phyloP scores from a whole-genome alignment of 2,888 invertebrate genomes.

The Cryptocephalus primarius region DNA sequence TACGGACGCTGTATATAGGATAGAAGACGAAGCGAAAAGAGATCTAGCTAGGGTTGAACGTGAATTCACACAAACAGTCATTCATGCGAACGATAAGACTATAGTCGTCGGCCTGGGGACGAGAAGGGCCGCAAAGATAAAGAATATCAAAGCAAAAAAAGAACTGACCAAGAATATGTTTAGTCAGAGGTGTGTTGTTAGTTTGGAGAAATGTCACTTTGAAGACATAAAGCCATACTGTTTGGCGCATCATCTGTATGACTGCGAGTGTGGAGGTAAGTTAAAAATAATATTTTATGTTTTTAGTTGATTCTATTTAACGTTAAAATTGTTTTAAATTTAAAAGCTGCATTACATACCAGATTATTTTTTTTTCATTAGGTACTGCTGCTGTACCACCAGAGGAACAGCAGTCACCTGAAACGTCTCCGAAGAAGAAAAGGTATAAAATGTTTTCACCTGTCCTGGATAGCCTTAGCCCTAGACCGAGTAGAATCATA shows the following conservation, averaged over 20 bases:
- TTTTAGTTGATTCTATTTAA: too few species aligned
- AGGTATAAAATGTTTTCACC: too few species aligned
- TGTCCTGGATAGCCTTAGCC: too few species aligned
- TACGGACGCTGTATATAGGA: constrained; percentile 26
- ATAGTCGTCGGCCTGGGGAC: constrained; percentile 48
- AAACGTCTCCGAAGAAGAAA: too few species aligned
- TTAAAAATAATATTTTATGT: too few species aligned
- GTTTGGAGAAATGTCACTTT: constrained; percentile 14
- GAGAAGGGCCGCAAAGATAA: constrained; percentile 43
- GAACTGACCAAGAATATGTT: constrained; percentile 15
- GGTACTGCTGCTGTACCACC: too few species aligned
- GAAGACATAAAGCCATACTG: constrained; percentile 49
- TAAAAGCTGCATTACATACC: too few species aligned
- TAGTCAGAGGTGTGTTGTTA: constrained; percentile 10
- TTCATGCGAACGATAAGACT: constrained; percentile 52
- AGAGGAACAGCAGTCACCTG: too few species aligned
- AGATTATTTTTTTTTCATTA: too few species aligned
- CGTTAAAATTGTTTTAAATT: too few species aligned
- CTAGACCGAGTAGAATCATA: too few species aligned
- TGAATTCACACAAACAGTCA: constrained; percentile 62
- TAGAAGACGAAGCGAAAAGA: constrained; percentile 42
- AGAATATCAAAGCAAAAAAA: not conserved
- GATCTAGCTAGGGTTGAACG: constrained; percentile 55
- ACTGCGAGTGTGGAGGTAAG: constrained; percentile 50
- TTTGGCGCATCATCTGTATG: constrained; percentile 53